Percentiles rank a stretch among this genome's conserved stretches.
Conservation (phyloP, 1,140 invertebrate species). For the Ptiloglossa arizonensis region DNA sequence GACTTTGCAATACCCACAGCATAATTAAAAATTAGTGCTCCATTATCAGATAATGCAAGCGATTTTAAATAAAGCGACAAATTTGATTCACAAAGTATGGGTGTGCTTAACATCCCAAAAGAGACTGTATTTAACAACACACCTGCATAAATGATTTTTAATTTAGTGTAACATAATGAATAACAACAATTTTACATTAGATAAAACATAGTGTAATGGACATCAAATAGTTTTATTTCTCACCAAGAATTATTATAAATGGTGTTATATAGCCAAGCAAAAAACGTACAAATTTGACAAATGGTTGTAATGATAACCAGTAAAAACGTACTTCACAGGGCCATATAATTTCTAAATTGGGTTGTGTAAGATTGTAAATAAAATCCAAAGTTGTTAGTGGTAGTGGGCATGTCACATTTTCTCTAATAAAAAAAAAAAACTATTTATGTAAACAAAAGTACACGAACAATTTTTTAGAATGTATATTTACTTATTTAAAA, state of each 20-base stretch:
- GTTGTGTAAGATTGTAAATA: conserved; percentile 63
- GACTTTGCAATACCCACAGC: conserved; percentile 72
- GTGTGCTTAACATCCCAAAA: conserved; percentile 68
- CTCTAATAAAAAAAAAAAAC: conserved; percentile 28
- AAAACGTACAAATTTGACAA: conserved; percentile 68
- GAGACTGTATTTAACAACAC: conserved; percentile 70
- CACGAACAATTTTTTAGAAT: neutral
- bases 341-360: conserved; percentile 69
- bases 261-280: conserved; percentile 71
- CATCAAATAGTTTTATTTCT: conserved; percentile 19
- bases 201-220: neutral
- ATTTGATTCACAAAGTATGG: conserved; percentile 67
- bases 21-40: conserved; percentile 76
- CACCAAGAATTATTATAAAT: conserved; percentile 73
- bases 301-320: conserved; percentile 70
- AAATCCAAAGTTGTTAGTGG: conserved; percentile 68
- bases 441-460: neutral
- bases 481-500: neutral
- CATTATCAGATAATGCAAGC: conserved; percentile 75
- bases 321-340: conserved; percentile 73
- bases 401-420: conserved; percentile 53
- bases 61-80: conserved; percentile 73
- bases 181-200: neutral
- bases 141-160: conserved; percentile 53
- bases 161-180: neutral